Base-by-base conservation (phyloP, 1,140 invertebrate genomes). In the Adelges cooleyi region DNA sequence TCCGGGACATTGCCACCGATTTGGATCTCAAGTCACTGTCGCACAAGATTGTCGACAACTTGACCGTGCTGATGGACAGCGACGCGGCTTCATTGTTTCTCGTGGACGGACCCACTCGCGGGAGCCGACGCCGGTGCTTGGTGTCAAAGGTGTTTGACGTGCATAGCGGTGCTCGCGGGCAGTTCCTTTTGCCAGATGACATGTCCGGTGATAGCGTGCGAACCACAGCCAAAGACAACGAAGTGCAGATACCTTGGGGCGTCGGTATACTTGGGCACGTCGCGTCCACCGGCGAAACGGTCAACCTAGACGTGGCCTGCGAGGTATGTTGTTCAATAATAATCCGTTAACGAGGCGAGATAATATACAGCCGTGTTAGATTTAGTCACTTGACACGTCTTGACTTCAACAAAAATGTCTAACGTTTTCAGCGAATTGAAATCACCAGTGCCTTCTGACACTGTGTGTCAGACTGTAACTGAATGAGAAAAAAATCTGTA, bases 201-300 rank as follows among this genome's bases (percentile, higher is more conserved):
- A 17, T 46, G 2, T 13, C 40, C n/a, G 23, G 40, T 0, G 51
- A 38, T 9, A 59, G 59, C 2, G 67, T 65, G 2, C 54, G 69
- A 8, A 44, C 48, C 2, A 9, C 33, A 23, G 65, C 68, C 17
- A 69, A 70, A 11, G 74, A 74, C 52, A 74, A 75, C 62, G 73
- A 74, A 54, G 72, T 76, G 8, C 71, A 75, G 62, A 70, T 76
- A 22, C 74, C 75, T 17, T 82, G 80, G 79, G 82, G 82, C 8
- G 78, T 77, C 20, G 83, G 83, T 13, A 80, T 84, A 49, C 75
- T 81, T 8, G 83, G 83, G 0, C 78, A 82, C 71, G 82, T 83
- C 3, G 82, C 82, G 0, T 74, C 80, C 65, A 79, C 75, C 4
- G 81, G 81, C 50, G 78, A 81, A 69, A 74, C 77, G 10, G 76